phyloP scores from a whole-genome alignment of 2,113 vertebrate species.

The Ammodytes dubius region DNA sequence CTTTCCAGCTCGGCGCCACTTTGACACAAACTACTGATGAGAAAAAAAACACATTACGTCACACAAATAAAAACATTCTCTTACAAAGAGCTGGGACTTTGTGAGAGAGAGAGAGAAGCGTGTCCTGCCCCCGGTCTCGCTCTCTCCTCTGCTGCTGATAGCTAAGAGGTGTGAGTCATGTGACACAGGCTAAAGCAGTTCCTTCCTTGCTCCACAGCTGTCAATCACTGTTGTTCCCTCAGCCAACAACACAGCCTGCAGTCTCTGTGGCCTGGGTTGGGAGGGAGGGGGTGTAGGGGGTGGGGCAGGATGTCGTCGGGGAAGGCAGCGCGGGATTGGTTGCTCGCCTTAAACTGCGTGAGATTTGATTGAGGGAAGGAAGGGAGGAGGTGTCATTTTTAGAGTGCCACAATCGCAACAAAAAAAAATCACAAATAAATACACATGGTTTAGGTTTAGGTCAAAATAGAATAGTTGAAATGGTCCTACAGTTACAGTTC shows the following conservation, averaged over 20 bases:
- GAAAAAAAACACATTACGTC: slow-evolving; percentile 42
- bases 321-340: slow-evolving; percentile 78
- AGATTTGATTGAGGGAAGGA: slow-evolving; percentile 81
- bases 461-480: slow-evolving; percentile 32
- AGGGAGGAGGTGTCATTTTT: slow-evolving; percentile 77
- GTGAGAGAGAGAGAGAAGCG: slow-evolving; percentile 16
- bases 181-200: slow-evolving; percentile 71
- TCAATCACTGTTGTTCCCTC: slow-evolving; percentile 80
- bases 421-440: slow-evolving; percentile 62
- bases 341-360: slow-evolving; percentile 84
- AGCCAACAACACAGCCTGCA: slow-evolving; percentile 81
- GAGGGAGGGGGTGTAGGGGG: slow-evolving; percentile 46
- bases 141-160: slow-evolving; percentile 64
- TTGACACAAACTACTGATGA: slow-evolving; percentile 48
- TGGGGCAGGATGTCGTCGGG: slow-evolving; percentile 74
- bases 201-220: slow-evolving; percentile 80
- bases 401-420: slow-evolving; percentile 70
- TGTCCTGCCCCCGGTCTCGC: slow-evolving; percentile 41
- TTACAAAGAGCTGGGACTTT: slow-evolving; percentile 41
- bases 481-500: slow-evolving; percentile 12
- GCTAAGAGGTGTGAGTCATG: slow-evolving; percentile 70
- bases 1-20: slow-evolving; percentile 39
- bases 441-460: slow-evolving; percentile 42
- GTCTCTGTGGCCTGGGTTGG: slow-evolving; percentile 70
- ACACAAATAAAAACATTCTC: slow-evolving; percentile 33